Percentiles rank a stretch among this genome's conserved stretches.
Conservation (phyloP, 2,797 vertebrate species). For the Centroberyx gerrardi region DNA sequence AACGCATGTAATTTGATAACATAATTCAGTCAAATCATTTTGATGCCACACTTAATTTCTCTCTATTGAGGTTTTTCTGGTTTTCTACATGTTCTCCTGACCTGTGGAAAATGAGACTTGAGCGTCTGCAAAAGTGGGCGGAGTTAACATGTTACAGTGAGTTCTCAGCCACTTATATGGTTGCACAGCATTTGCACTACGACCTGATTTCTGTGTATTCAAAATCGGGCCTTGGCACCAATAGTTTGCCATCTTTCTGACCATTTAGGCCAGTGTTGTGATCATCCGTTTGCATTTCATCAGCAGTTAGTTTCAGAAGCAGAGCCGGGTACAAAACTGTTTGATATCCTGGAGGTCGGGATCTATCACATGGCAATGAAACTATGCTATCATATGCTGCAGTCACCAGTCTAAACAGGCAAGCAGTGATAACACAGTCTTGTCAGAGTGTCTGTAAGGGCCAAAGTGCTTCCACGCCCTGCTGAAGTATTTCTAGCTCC, state of each 20-base stretch:
- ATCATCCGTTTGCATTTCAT: too few species aligned
- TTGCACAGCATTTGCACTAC: not conserved
- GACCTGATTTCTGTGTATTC: not conserved
- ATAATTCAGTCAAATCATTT: too few species aligned
- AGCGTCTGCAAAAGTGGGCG: not conserved
- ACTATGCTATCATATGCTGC: not conserved
- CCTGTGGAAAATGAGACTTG: conserved; percentile 15
- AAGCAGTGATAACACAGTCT: not conserved
- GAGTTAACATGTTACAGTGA: not conserved
- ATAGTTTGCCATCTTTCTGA: too few species aligned
- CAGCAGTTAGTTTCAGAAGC: too few species aligned
- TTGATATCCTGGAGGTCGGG: too few species aligned
- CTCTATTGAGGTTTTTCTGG: not conserved
- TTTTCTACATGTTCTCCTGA: conserved; percentile 19
- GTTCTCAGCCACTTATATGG: not conserved
- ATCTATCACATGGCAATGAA: not conserved
- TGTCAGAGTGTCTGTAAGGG: conserved; percentile 5
- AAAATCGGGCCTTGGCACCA: not conserved
- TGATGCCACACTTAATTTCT: too few species aligned
- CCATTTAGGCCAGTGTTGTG: too few species aligned
- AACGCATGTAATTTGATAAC: too few species aligned
- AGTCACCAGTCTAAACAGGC: not conserved
- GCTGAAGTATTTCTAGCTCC: conserved; percentile 52
- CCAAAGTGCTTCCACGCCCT: conserved; percentile 69
- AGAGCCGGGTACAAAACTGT: too few species aligned